Base-by-base conservation (phyloP, 2,113 vertebrate species). In the Grammomys surdaster region DNA sequence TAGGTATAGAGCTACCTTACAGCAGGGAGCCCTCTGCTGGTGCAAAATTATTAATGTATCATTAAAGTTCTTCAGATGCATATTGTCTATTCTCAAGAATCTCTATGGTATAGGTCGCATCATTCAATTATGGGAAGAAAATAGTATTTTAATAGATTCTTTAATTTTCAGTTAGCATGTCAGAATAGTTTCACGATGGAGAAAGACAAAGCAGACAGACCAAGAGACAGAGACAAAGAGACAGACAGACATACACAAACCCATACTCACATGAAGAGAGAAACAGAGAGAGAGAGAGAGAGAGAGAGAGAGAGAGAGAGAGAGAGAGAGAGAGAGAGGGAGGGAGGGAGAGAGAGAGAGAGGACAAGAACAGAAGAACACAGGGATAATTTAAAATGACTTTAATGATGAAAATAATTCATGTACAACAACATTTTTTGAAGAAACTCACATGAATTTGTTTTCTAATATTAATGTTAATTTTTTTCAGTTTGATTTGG, bases 1-100 rank as follows among this genome's bases (percentile, higher is more conserved):
- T 17, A 58, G 88, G 9, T 70, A 20, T 5, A 89, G 36, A 86
- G 48, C 75, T 73, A 20, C 46, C 3, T 92, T 90, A 93, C 89
- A 94, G 48, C 46, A 84, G 77, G 36, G 97, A 93, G 91, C 93
- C 96, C 96, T 97, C 95, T 97, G 92, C 86, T 97, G 96, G 96
- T 46, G 77, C 72, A 24, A 92, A 93, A 92, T 43, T 51, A 36
- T 31, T 60, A 75, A 88, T 69, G 58, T 17, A 73, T 1, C 3
- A 40, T 60, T 43, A 82, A 97, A 67, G 20, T 67, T 88, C 28
- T 85, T 6, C 24, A 73, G 58, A 84, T 4, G 1, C 7, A 16
- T 60, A 56, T 48, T 86, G 12, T 91, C 24, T 19, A 82, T 36
- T 2, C 14, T 70, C 31, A 54, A 70, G 6, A 51, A 1, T 22